Evolutionary conservation across 2,888 invertebrate genomes (phyloP).

Genomic region (Synanthedon formicaeformis): DNA sequence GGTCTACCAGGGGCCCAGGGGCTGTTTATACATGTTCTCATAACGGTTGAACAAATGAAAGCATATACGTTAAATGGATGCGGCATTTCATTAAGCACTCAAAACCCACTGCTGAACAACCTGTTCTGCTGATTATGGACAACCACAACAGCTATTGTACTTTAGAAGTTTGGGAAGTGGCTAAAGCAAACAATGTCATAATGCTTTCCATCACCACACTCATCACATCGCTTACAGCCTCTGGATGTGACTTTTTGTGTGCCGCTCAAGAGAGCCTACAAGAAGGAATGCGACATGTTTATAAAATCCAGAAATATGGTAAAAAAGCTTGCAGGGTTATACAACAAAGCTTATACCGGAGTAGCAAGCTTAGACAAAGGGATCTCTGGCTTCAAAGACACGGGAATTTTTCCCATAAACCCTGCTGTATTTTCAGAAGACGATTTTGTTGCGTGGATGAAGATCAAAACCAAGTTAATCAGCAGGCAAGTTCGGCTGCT

Average conservation of each 20-base stretch:
- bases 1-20: conserved; percentile 9
- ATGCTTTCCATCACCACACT: conserved; percentile 16
- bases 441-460: too few species aligned
- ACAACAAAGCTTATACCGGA: too few species aligned
- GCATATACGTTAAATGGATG: conserved; percentile 2
- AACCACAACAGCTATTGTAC: conserved; percentile 6
- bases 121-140: conserved; percentile 5
- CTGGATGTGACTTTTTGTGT: too few species aligned
- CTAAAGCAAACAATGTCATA: conserved; percentile 8
- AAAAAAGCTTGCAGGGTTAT: too few species aligned
- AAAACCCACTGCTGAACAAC: conserved; percentile 5
- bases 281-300: not conserved
- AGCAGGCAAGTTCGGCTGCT: too few species aligned
- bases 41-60: conserved; percentile 8
- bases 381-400: too few species aligned
- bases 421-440: too few species aligned
- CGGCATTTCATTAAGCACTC: conserved; percentile 2
- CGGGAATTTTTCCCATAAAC: too few species aligned
- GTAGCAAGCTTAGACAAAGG: too few species aligned
- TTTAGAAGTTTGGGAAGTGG: conserved; percentile 3
- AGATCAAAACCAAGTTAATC: too few species aligned
- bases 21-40: conserved; percentile 9
- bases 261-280: too few species aligned
- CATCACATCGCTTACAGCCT: conserved; percentile 1
- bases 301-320: too few species aligned